These are phyloP conservation scores for Drosophila percnosoma DNA, from an alignment of 2,888 invertebrate species.

Conservation along the genomic window DNA sequence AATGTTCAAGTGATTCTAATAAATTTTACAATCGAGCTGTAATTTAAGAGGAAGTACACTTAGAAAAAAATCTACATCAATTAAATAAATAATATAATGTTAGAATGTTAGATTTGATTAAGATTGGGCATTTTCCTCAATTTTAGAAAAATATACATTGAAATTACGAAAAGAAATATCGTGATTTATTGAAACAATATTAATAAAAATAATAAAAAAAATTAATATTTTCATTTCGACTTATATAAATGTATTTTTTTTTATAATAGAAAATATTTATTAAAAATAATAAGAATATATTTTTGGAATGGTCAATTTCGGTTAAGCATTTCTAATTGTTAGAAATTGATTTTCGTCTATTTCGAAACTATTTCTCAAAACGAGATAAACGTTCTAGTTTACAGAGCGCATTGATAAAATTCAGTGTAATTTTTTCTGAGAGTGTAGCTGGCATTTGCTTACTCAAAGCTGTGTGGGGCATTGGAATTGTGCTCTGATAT, in stretches of 20 bases:
- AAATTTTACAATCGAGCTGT: constrained; percentile 21
- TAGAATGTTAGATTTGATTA: too few relatives aligned
- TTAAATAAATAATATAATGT: too few relatives aligned
- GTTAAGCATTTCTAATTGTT: not conserved
- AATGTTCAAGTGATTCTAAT: constrained; percentile 52
- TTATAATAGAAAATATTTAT: too few relatives aligned
- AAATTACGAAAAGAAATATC: too few relatives aligned
- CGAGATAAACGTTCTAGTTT: not conserved
- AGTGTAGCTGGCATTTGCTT: constrained; percentile 7
- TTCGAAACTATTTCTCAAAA: not conserved
- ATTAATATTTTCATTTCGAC: too few relatives aligned
- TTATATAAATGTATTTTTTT: too few relatives aligned
- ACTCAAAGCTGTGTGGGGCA: constrained; percentile 7
- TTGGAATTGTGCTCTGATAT: constrained; percentile 36
- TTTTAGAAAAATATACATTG: too few relatives aligned
- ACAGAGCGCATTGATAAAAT: not conserved
- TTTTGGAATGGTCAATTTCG: not conserved
- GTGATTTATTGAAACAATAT: too few relatives aligned
- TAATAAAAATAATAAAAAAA: too few relatives aligned
- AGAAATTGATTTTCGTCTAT: not conserved
- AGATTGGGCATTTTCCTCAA: too few relatives aligned
- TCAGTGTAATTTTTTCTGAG: not conserved
- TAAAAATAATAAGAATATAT: too few relatives aligned
- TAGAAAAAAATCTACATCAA: not conserved
- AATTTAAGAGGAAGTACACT: constrained; percentile 10